Base-by-base conservation (phyloP, 1,140 invertebrate genomes). In the Bursaphelenchus mucronatus region DNA sequence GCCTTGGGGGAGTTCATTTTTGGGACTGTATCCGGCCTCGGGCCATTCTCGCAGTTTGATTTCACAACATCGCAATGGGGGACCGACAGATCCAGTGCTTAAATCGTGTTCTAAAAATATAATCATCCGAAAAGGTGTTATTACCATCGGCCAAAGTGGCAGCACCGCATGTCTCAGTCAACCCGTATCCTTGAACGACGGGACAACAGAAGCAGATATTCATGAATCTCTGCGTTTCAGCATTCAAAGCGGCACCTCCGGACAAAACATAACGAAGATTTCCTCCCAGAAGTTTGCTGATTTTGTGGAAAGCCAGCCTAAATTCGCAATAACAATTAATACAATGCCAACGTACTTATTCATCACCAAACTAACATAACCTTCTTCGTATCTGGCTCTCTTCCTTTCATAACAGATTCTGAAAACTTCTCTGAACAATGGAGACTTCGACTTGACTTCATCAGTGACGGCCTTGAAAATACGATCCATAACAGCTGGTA, bases 81-180 rank as follows among this genome's bases (percentile, higher is more conserved):
- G 89, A 53, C 95, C 95, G 63, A 93, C 92, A 78, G 90, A 86
- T 45, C 93, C 94, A 13, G 86, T 87, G 47, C 86, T 86, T 70
- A 86, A 84, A 76, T 92, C 90, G 69, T 87, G 68, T 17, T 81
- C 82, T 56, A 65, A 44, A 50, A 13, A 39, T 44, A 67, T 43
- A 46, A 73, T 83, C 58, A 69, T 67, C 70, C 66, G 68, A 63
- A 75, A 49, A 55, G 53, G 15, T 11, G 41, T 41, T 53, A 85
- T 83, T 84, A 88, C 88, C 83, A 81, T 92, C 88, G 87, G 91
- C 90, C 59, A 94, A 89, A 15, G 91, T 90, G 39, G 90, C 91
- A 77, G 89, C 91, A 3, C 92, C 94, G 71, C 89, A 90, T 9
- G 93, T 96, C 86, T 98, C 94, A 1, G 95, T 98, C 45, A 97